Evolutionary conservation across 1,140 invertebrate genomes (phyloP).

Genomic region (Anastatus disparis): DNA sequence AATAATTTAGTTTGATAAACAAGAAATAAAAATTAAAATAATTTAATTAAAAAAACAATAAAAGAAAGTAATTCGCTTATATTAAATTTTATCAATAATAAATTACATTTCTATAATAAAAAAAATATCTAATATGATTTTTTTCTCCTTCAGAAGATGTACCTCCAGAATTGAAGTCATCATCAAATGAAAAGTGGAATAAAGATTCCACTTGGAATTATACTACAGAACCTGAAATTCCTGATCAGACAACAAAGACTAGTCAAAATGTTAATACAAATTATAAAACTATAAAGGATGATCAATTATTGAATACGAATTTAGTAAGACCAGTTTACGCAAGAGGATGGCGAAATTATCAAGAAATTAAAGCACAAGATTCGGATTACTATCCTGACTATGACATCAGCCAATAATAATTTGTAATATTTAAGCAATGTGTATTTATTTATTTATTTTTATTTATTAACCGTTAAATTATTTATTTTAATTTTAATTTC

Average conservation of each 20-base stretch:
- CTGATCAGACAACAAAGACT: slow-evolving; percentile 2
- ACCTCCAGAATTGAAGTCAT: not conserved
- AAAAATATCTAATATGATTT: no score
- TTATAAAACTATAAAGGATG: not conserved
- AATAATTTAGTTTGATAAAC: no score
- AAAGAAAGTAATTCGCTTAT: no score
- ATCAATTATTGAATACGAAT: not conserved
- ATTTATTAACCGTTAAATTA: not conserved
- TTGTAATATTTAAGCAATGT: not conserved
- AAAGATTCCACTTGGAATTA: slow-evolving; percentile 1
- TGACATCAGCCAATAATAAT: not conserved
- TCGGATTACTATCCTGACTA: not conserved
- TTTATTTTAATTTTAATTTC: no score
- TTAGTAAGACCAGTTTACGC: slow-evolving; percentile 14
- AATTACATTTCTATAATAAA: not conserved
- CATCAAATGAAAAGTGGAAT: slow-evolving; percentile 1
- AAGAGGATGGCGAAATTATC: slow-evolving; percentile 20
- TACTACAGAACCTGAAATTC: not conserved
- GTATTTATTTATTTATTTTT: slow-evolving; percentile 4
- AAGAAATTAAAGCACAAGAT: not conserved
- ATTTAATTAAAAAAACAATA: not conserved
- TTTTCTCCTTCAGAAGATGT: no score
- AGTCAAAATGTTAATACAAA: slow-evolving; percentile 5
- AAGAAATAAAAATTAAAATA: not conserved
- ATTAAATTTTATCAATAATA: not conserved